These are phyloP conservation scores for Monoplex corrugatus DNA, from an alignment of 2,888 invertebrate genomes.

Conservation along the genomic window DNA sequence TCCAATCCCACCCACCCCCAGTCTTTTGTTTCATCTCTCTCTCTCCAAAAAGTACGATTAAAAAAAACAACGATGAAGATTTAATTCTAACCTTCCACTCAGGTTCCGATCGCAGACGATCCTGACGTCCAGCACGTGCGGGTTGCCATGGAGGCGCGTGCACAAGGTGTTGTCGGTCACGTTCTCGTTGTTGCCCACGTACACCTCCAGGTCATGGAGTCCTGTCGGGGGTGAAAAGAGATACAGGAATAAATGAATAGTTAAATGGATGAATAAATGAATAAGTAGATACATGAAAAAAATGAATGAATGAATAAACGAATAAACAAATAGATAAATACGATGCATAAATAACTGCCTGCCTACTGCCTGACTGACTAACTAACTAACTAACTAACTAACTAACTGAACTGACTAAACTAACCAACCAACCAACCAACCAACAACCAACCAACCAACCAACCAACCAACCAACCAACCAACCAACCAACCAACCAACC, in stretches of 20 bases:
- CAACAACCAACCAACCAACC: too few species aligned
- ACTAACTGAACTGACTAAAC: too few species aligned
- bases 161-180: slow-evolving; percentile 54
- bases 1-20: neutral
- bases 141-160: slow-evolving; percentile 47
- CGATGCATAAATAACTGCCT: too few species aligned
- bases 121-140: slow-evolving; percentile 45
- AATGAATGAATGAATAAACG: neutral
- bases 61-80: neutral
- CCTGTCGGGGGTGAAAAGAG: slow-evolving; percentile 36
- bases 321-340: too few species aligned
- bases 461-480: too few species aligned
- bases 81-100: slow-evolving; percentile 51
- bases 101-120: slow-evolving; percentile 51
- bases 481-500: too few species aligned
- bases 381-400: neutral
- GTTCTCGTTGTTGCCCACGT: slow-evolving; percentile 51
- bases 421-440: too few species aligned
- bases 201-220: slow-evolving; percentile 56
- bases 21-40: neutral
- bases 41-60: neutral
- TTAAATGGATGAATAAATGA: too few species aligned
- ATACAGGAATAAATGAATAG: too few species aligned
- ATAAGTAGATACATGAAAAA: neutral
- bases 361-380: neutral